These are phyloP conservation scores for Acipenser ruthenus DNA, from an alignment of 2,797 vertebrate species.

Conservation along the genomic window DNA sequence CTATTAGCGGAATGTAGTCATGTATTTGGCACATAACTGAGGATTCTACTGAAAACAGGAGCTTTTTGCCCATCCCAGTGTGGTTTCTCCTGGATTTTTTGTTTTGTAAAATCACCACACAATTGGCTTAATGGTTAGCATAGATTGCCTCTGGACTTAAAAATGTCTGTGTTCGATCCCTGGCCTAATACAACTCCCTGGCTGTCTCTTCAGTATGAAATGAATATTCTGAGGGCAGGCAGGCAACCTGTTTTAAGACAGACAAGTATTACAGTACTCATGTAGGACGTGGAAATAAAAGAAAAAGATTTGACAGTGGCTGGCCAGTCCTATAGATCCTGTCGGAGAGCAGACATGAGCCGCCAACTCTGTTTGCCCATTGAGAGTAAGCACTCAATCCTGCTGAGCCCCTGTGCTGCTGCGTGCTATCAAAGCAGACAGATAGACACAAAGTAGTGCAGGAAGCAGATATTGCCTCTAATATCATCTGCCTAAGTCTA, in stretches of 20 bases:
- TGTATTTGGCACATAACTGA: too few relatives aligned
- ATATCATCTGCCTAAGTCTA: background rate
- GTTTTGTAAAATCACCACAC: too few relatives aligned
- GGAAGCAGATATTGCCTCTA: background rate
- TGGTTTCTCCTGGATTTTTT: too few relatives aligned
- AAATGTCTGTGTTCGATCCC: too few relatives aligned
- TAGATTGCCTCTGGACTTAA: too few relatives aligned
- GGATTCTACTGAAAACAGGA: too few relatives aligned
- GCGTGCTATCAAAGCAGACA: background rate
- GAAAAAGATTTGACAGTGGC: background rate
- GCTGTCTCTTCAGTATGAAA: background rate
- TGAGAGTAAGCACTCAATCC: background rate
- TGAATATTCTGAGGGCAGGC: background rate
- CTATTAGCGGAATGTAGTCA: too few relatives aligned
- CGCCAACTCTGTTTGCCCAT: background rate
- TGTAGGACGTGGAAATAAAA: background rate
- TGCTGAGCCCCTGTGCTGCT: background rate
- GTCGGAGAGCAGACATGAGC: background rate
- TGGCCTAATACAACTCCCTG: too few relatives aligned
- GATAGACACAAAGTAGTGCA: background rate
- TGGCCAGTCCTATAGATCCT: background rate
- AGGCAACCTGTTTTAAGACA: background rate
- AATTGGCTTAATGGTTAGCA: too few relatives aligned
- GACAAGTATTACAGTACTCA: background rate
- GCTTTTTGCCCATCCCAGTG: too few relatives aligned